Evolutionary conservation across 2,888 invertebrate species (phyloP).

Genomic region (Myathropa florea): DNA sequence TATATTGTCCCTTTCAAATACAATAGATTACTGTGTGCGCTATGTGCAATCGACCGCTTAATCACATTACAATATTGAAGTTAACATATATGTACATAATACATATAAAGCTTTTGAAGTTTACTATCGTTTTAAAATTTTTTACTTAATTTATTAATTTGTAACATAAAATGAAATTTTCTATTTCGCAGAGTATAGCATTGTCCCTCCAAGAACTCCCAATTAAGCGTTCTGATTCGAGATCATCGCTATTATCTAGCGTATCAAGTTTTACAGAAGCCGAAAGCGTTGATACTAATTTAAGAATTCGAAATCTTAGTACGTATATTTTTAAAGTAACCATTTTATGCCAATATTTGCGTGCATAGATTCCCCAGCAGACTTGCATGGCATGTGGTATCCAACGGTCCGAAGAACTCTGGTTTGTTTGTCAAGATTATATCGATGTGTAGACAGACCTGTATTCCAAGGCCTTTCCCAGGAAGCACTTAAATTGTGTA

Average conservation of each 20-base stretch:
- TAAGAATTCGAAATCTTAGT: constrained; percentile 78
- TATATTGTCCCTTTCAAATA: too few species aligned
- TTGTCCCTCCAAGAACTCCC: constrained; percentile 84
- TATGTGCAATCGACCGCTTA: too few species aligned
- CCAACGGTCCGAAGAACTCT: constrained; percentile 97
- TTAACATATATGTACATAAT: too few species aligned
- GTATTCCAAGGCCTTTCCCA: constrained; percentile 98
- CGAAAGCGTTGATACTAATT: constrained; percentile 82
- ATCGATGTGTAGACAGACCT: constrained; percentile 93
- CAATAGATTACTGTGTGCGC: too few species aligned
- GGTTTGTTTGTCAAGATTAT: constrained; percentile 94
- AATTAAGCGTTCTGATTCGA: constrained; percentile 85
- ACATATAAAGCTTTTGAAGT: too few species aligned
- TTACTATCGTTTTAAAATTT: too few species aligned
- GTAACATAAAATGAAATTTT: not conserved
- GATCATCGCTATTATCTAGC: constrained; percentile 86
- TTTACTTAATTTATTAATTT: not conserved
- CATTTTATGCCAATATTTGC: not conserved
- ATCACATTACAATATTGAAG: too few species aligned
- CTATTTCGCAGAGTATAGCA: constrained; percentile 83
- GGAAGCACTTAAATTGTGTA: constrained; percentile 95
- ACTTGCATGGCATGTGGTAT: constrained; percentile 99
- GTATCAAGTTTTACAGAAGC: constrained; percentile 87
- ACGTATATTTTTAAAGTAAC: constrained; percentile 58
- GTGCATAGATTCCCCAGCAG: constrained; percentile 89